A percentile compares a stretch with the other conserved stretches of the same genome.
Evolutionary conservation across 2,888 invertebrate species (phyloP).

Genomic region (Andrena chrysosceles): DNA sequence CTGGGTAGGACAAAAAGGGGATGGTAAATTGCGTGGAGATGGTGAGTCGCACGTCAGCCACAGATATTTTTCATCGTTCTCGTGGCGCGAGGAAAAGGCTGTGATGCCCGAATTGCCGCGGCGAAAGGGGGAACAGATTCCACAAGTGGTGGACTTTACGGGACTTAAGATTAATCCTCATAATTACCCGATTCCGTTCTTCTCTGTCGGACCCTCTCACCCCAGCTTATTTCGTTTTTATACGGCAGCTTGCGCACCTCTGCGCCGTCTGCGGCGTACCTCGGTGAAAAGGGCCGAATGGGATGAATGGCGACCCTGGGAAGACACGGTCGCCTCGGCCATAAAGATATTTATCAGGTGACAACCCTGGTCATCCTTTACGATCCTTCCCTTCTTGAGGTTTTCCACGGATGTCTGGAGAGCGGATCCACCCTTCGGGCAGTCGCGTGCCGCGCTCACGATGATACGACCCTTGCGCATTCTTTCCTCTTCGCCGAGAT

Average conservation of each 20-base stretch:
- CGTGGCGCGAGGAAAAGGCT: constrained; percentile 9
- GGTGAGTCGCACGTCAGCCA: background rate
- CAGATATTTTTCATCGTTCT: constrained; percentile 48
- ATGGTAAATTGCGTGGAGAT: background rate
- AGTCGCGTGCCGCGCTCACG: constrained; percentile 61
- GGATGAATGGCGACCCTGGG: constrained; percentile 35
- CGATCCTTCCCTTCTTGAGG: constrained; percentile 63
- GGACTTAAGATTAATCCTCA: constrained; percentile 84
- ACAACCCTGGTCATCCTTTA: constrained; percentile 77
- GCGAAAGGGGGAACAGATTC: constrained; percentile 72
- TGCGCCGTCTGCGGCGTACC: constrained; percentile 39
- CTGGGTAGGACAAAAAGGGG: background rate
- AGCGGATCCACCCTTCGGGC: constrained; percentile 47
- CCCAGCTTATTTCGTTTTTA: constrained; percentile 80
- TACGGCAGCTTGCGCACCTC: constrained; percentile 60
- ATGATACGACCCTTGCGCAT: constrained; percentile 44
- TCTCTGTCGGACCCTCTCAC: constrained; percentile 59
- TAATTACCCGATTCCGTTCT: constrained; percentile 81
- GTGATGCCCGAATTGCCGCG: constrained; percentile 19
- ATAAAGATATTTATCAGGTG: constrained; percentile 82
- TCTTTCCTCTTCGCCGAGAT: constrained; percentile 52
- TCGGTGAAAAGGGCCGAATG: constrained; percentile 29
- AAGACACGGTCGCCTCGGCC: constrained; percentile 59
- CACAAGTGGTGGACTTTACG: constrained; percentile 84
- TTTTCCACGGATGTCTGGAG: constrained; percentile 54